Base-by-base conservation (phyloP, 2,797 vertebrate genomes). In the Pachyuromys duprasi region DNA sequence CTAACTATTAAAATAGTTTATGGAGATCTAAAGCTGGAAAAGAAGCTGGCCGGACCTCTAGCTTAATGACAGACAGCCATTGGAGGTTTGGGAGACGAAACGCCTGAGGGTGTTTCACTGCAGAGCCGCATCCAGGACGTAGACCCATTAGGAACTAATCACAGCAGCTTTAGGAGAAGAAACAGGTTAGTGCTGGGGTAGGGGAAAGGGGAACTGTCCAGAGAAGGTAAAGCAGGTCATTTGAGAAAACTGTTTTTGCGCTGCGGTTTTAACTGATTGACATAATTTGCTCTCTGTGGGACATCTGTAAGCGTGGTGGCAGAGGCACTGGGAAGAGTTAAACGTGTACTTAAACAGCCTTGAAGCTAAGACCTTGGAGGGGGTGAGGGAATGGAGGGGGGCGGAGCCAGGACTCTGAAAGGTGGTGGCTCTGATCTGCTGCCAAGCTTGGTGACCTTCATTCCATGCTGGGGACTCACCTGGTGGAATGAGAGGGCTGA, bases 331-430 rank as follows among this genome's bases (percentile, higher is more conserved):
- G 20, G 33, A 15, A 24, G 75, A 91, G 74, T 24, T 93, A 80
- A 78, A 83, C 28, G 72, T 90, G 79, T 24, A 86, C 72, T 96
- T 92, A 72, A 91, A 92, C 36, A 55, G n/a, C 28, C 67, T 92
- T 90, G 55, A 89, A 45, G 57, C 12, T 49, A 8, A 49, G 49
- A 49, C 49, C 49, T 49, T 49, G 49, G 11, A 49, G 49, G 49
- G 49, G 49, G 49, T 49, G 49, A 49, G 49, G 49, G 49, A 49
- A 49, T 49, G 49, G 49, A 49, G 49, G 20, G 18, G 49, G 33
- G 8, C 49, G 49, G 49, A 49, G n/a, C 70, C 70, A 72, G 33
- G n/a, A 33, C 17, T 20, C 18, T 33, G 67, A 69, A 55, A n/a
- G 17, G 22, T n/a, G 12, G 18, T 80, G 31, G 53, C 18, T 57